Evolutionary conservation across 2,113 vertebrate genomes (phyloP).

Genomic region (Corythaeola cristata): DNA sequence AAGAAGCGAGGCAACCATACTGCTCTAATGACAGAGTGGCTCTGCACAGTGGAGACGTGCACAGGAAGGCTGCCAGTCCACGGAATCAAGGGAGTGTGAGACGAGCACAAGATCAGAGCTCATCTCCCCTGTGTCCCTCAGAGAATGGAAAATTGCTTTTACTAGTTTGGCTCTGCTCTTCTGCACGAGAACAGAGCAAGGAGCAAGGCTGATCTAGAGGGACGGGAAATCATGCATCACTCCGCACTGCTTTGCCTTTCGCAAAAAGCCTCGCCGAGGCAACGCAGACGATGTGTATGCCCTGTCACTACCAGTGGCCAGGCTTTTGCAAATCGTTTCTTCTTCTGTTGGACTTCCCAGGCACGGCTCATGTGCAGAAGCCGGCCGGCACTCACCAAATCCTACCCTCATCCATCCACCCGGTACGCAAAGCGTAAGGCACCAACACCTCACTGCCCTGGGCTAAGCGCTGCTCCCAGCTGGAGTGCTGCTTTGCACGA

Average conservation of each 20-base stretch:
- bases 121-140: not conserved
- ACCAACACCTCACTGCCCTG: not conserved
- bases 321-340: not conserved
- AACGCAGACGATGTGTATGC: not conserved
- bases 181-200: not conserved
- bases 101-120: not conserved
- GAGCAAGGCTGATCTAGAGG: not conserved
- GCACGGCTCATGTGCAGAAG: not conserved
- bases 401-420: not conserved
- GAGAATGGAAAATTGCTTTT: conserved; percentile 38
- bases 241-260: not conserved
- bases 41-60: not conserved
- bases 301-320: not conserved
- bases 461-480: not conserved
- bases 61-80: not conserved
- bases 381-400: not conserved
- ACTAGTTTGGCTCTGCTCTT: not conserved
- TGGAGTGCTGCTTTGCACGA: not conserved
- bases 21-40: not conserved
- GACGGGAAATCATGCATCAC: not conserved
- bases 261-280: not conserved
- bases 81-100: conserved; percentile 3
- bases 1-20: not conserved
- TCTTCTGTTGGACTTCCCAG: not conserved
- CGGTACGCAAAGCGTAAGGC: not conserved